Evolutionary conservation across 2,888 invertebrate genomes (phyloP).

Genomic region (Mesopsocus fuscifrons): DNA sequence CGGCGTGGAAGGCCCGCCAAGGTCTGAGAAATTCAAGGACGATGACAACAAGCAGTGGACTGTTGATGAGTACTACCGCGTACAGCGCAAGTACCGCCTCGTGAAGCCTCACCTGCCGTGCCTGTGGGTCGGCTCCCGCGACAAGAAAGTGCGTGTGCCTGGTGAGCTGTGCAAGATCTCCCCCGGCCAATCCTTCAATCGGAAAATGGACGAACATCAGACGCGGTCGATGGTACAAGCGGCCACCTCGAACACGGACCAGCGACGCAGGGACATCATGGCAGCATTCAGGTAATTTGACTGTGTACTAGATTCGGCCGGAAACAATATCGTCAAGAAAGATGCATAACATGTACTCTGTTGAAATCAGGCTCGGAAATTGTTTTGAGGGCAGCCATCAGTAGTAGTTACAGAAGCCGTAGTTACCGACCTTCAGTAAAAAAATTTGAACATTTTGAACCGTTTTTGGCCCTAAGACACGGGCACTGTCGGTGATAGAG

Average conservation of each 20-base stretch:
- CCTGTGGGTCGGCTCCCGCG: conserved; percentile 52
- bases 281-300: too few species aligned
- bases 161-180: conserved; percentile 44
- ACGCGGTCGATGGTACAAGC: conserved; percentile 69
- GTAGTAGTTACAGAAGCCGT: too few species aligned
- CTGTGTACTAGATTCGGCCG: too few species aligned
- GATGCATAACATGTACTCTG: too few species aligned
- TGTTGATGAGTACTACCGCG: conserved; percentile 28
- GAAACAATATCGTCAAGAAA: too few species aligned
- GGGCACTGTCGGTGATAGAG: too few species aligned
- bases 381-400: too few species aligned
- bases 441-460: too few species aligned
- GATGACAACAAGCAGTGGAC: conserved; percentile 23
- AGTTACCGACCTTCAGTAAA: too few species aligned
- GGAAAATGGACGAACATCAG: conserved; percentile 66
- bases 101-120: conserved; percentile 55
- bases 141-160: background rate
- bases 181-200: conserved; percentile 56
- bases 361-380: too few species aligned
- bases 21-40: conserved; percentile 21
- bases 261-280: conserved; percentile 62
- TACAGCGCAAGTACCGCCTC: conserved; percentile 28
- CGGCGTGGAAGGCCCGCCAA: conserved; percentile 22
- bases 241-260: conserved; percentile 64
- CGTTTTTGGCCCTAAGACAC: too few species aligned